Conservation (phyloP, 2,888 invertebrate genomes). For the Polydrusus cervinus region DNA sequence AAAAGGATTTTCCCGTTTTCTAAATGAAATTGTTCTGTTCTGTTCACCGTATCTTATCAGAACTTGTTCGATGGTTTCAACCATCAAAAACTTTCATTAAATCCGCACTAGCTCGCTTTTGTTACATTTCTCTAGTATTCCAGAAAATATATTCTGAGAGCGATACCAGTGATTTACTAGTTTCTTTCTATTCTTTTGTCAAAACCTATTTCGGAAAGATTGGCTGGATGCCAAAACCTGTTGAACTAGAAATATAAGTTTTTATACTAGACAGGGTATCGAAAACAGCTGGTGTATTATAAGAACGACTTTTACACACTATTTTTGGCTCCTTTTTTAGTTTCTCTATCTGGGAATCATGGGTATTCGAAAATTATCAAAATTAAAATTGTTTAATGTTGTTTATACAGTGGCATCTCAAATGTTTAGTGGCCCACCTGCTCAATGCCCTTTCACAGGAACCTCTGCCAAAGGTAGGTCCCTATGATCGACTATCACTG, state of each 20-base stretch:
- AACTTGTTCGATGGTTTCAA: background rate
- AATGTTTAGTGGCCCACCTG: too few species aligned
- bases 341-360: too few species aligned
- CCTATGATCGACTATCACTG: too few species aligned
- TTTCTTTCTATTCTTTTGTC: background rate
- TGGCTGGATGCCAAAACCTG: conserved; percentile 27
- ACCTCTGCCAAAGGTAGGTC: too few species aligned
- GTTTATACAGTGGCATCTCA: too few species aligned
- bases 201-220: background rate
- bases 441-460: too few species aligned
- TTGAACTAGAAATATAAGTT: conserved; percentile 1
- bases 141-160: background rate
- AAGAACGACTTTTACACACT: too few species aligned
- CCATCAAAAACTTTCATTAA: background rate
- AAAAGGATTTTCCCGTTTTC: background rate
- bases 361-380: background rate
- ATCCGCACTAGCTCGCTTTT: background rate
- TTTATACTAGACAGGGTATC: background rate
- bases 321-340: too few species aligned
- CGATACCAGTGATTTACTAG: conserved; percentile 17
- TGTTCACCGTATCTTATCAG: background rate
- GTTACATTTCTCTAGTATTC: conserved; percentile 13
- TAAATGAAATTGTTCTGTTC: background rate
- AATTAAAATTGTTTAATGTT: too few species aligned
- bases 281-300: background rate